These are phyloP conservation scores for Ectemnius cavifrons DNA, from an alignment of 2,888 invertebrate species.

Conservation along the genomic window DNA sequence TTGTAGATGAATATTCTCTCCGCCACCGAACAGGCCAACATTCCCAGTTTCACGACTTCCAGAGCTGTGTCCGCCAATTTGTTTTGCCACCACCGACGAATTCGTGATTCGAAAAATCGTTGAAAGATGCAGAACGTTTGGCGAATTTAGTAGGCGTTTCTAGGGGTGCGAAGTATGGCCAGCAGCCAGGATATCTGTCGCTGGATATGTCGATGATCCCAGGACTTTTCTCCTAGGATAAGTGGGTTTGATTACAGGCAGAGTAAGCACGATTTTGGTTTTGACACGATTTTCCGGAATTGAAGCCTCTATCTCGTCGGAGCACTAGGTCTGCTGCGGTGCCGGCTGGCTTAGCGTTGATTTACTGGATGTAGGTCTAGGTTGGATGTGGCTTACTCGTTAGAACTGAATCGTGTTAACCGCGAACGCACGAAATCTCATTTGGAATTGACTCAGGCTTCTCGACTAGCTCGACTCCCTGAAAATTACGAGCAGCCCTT, in stretches of 20 bases:
- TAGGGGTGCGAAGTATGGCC: no score
- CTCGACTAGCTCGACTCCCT: not conserved
- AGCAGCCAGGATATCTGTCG: no score
- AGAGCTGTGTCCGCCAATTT: no score
- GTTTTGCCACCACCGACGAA: no score
- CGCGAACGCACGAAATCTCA: slow-evolving; percentile 5
- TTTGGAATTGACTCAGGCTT: slow-evolving; percentile 7
- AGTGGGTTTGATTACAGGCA: not conserved
- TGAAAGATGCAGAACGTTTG: no score
- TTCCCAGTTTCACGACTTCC: no score
- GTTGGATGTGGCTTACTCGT: slow-evolving; percentile 4
- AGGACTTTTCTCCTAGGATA: not conserved
- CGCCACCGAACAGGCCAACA: no score
- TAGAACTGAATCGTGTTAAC: slow-evolving; percentile 2
- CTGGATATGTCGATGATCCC: not conserved
- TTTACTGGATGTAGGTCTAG: slow-evolving; percentile 8
- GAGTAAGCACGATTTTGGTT: not conserved
- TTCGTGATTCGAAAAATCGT: no score
- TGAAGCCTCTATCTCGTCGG: slow-evolving; percentile 2
- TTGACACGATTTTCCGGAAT: slow-evolving; percentile 2
- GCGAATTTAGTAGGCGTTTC: no score
- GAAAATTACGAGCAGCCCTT: no score
- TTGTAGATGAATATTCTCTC: no score
- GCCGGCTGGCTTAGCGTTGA: slow-evolving; percentile 6
- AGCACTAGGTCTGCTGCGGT: not conserved